phyloP scores from a whole-genome alignment of 2,113 vertebrate genomes.

The Brevimyrus niger region DNA sequence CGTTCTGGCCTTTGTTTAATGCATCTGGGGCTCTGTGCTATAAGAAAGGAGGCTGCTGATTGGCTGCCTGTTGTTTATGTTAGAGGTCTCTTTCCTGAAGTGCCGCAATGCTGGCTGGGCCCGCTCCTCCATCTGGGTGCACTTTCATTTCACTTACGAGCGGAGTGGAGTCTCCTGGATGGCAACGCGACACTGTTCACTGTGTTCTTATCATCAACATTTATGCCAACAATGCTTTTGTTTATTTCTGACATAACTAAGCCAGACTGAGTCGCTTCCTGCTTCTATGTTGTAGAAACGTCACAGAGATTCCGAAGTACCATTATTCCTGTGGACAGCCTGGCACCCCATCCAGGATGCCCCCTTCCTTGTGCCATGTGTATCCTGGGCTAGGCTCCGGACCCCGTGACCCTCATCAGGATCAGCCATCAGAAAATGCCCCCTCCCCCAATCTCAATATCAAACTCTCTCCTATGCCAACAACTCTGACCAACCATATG shows the following conservation, averaged over 20 bases:
- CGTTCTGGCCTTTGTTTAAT: slow-evolving; percentile 65
- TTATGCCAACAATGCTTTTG: background rate
- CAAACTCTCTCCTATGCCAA: background rate
- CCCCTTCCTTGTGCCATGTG: background rate
- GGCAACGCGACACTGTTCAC: background rate
- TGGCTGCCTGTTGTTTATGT: slow-evolving; percentile 64
- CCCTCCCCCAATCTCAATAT: background rate
- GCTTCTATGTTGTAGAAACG: background rate
- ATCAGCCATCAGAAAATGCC: background rate
- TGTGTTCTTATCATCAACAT: background rate
- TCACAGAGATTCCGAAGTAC: background rate
- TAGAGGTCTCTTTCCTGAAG: slow-evolving; percentile 57
- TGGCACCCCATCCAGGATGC: background rate
- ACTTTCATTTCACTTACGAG: background rate
- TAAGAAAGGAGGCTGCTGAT: slow-evolving; percentile 53
- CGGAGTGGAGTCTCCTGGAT: background rate
- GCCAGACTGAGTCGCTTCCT: background rate
- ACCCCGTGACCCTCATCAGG: background rate
- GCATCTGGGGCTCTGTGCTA: slow-evolving; percentile 41
- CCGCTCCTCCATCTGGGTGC: slow-evolving; percentile 32
- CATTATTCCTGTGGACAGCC: background rate
- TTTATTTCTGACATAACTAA: background rate
- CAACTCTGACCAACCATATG: background rate
- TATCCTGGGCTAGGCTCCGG: background rate
- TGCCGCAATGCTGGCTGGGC: slow-evolving; percentile 59